These are phyloP conservation scores for Plebejus argus DNA, from an alignment of 2,888 invertebrate species.

Conservation along the genomic window DNA sequence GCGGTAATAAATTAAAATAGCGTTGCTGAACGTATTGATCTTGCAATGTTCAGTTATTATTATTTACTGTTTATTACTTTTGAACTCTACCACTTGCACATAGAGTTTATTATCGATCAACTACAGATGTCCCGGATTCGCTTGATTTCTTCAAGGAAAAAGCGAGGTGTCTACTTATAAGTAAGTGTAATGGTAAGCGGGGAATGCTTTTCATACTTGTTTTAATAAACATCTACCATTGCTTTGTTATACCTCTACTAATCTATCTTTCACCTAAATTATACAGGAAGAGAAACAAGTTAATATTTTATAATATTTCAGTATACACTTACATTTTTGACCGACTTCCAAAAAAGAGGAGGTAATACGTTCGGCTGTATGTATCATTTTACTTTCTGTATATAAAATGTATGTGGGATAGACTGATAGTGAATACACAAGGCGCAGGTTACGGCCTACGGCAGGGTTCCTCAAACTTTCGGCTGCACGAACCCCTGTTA, in stretches of 20 bases:
- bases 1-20: conserved; percentile 62
- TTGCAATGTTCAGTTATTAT: conserved; percentile 45
- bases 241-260: neutral
- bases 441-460: neutral
- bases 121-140: conserved; percentile 58
- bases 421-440: conserved; percentile 3
- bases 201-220: conserved; percentile 28
- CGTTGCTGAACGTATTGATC: conserved; percentile 58
- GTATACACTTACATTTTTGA: neutral
- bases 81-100: conserved; percentile 44
- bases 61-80: conserved; percentile 37
- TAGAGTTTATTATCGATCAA: conserved; percentile 50
- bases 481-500: too few relatives aligned
- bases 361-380: too few relatives aligned
- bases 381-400: neutral
- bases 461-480: too few relatives aligned
- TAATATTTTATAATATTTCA: neutral
- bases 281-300: neutral
- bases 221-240: neutral
- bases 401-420: neutral
- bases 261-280: neutral
- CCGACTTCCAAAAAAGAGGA: too few relatives aligned
- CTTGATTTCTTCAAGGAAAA: conserved; percentile 62
- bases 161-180: conserved; percentile 37
- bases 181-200: conserved; percentile 5